Evolutionary conservation across 2,888 invertebrate genomes (phyloP).

Genomic region (Allolobophora icterica): DNA sequence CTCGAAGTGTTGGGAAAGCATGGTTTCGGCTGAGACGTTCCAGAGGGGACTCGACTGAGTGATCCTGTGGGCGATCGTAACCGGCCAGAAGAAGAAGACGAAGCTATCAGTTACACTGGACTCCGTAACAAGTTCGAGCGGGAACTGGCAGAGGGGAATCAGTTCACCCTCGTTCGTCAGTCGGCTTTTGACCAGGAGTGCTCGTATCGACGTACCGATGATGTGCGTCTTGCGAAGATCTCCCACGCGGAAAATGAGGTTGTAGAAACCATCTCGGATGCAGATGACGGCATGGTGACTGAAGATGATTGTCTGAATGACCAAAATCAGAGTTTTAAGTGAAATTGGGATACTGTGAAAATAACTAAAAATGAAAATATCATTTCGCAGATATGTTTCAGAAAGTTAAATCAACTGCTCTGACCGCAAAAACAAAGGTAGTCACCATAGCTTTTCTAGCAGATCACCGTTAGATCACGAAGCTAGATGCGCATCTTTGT

Average conservation of each 20-base stretch:
- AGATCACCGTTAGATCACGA: too few species aligned
- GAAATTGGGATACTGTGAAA: too few species aligned
- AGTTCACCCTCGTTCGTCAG: conserved; percentile 86
- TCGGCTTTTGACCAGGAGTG: conserved; percentile 42
- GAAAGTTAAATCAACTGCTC: too few species aligned
- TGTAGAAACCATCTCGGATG: conserved; percentile 63
- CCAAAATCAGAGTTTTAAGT: neutral
- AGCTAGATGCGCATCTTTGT: too few species aligned
- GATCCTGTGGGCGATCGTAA: conserved; percentile 93
- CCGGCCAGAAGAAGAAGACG: conserved; percentile 98
- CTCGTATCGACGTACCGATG: conserved; percentile 43
- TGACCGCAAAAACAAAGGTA: too few species aligned
- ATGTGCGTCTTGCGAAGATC: conserved; percentile 60
- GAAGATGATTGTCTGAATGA: conserved; percentile 71
- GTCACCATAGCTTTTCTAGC: too few species aligned
- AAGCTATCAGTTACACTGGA: conserved; percentile 77
- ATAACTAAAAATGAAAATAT: too few species aligned
- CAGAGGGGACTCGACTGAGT: conserved; percentile 88
- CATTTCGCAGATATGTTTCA: too few species aligned
- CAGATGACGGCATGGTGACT: conserved; percentile 89
- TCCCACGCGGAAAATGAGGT: conserved; percentile 64
- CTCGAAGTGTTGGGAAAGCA: conserved; percentile 89
- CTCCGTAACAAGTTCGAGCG: conserved; percentile 42
- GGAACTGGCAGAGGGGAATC: conserved; percentile 88
- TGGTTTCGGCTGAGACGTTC: conserved; percentile 86